Percentiles rank a stretch among this genome's conserved stretches.
Evolutionary conservation across 1,140 invertebrate genomes (phyloP).

Genomic region (Drosophila sechellia): DNA sequence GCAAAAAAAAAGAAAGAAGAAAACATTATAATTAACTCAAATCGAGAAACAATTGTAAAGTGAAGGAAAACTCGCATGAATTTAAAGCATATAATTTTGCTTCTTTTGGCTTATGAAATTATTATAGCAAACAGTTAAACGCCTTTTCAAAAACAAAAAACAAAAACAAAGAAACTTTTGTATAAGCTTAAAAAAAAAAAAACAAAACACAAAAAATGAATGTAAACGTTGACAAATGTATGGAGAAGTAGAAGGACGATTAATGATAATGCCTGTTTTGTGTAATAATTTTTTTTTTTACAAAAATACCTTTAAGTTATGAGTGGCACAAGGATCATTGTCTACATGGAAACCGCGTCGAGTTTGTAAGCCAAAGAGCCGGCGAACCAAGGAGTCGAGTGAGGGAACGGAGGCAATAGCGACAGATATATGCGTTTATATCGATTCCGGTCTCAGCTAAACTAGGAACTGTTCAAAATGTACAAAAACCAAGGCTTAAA

Average conservation of each 20-base stretch:
- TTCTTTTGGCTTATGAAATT: slow-evolving; percentile 63
- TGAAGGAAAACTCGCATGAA: slow-evolving; percentile 55
- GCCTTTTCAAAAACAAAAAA: slow-evolving; percentile 47
- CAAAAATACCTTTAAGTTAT: slow-evolving; percentile 24
- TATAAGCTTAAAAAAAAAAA: slow-evolving; percentile 12
- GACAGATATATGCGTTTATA: background rate
- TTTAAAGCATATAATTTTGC: slow-evolving; percentile 70
- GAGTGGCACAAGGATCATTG: slow-evolving; percentile 21
- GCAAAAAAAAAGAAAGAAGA: slow-evolving; percentile 35
- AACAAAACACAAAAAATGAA: background rate
- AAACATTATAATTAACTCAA: slow-evolving; percentile 25
- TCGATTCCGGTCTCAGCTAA: slow-evolving; percentile 5
- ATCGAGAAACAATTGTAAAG: slow-evolving; percentile 32
- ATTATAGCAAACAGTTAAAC: slow-evolving; percentile 39
- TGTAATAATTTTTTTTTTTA: slow-evolving; percentile 16
- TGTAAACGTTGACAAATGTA: slow-evolving; percentile 24
- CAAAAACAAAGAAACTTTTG: slow-evolving; percentile 31
- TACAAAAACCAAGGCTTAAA: slow-evolving; percentile 26
- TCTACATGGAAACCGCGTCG: slow-evolving; percentile 9
- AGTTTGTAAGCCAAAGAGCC: slow-evolving; percentile 8
- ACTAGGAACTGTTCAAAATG: slow-evolving; percentile 30
- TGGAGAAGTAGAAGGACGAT: slow-evolving; percentile 5
- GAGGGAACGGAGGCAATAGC: slow-evolving; percentile 17
- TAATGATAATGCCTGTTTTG: slow-evolving; percentile 34
- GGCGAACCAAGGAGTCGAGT: slow-evolving; percentile 15